A percentile compares a stretch with the other conserved stretches of the same genome.
These are phyloP conservation scores for Lepidurus apus DNA, from an alignment of 1,140 invertebrate species.

Conservation along the genomic window DNA sequence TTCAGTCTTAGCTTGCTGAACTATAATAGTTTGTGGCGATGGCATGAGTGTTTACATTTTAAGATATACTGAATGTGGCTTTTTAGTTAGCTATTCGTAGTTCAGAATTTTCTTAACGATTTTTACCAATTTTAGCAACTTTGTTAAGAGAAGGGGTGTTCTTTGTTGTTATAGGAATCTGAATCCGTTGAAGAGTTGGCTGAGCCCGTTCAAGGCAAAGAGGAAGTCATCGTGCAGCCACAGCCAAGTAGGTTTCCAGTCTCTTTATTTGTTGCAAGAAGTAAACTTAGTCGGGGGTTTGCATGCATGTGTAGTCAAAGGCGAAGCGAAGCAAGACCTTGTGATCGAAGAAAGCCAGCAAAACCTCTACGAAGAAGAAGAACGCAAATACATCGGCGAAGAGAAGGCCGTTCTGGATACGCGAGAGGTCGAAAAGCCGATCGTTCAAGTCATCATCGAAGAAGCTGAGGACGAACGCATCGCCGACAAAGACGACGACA, in stretches of 20 bases:
- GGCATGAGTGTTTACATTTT: constrained; percentile 9
- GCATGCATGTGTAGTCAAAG: not conserved
- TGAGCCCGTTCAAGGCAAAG: constrained; percentile 36
- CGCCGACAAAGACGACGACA: not conserved
- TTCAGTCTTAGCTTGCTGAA: not conserved
- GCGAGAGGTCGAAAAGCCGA: constrained; percentile 29
- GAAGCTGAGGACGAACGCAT: not conserved
- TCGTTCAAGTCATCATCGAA: not conserved
- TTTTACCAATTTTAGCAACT: too few species aligned
- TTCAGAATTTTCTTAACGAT: constrained; percentile 32
- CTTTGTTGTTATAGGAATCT: constrained; percentile 51
- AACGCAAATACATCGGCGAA: constrained; percentile 30
- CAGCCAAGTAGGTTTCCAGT: not conserved
- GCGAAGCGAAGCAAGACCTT: not conserved
- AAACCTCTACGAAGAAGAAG: constrained; percentile 10
- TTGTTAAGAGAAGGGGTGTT: not conserved
- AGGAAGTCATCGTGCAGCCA: constrained; percentile 40
- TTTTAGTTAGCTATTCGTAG: not conserved
- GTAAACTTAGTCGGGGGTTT: not conserved
- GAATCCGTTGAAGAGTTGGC: constrained; percentile 57
- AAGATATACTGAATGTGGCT: constrained; percentile 17
- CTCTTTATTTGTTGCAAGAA: not conserved
- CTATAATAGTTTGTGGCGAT: not conserved
- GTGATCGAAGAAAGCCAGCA: not conserved
- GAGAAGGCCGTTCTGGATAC: constrained; percentile 30